Percentiles rank a stretch among this genome's conserved stretches.
phyloP scores from a whole-genome alignment of 2,797 vertebrate genomes.

The Pelochelys cantorii region DNA sequence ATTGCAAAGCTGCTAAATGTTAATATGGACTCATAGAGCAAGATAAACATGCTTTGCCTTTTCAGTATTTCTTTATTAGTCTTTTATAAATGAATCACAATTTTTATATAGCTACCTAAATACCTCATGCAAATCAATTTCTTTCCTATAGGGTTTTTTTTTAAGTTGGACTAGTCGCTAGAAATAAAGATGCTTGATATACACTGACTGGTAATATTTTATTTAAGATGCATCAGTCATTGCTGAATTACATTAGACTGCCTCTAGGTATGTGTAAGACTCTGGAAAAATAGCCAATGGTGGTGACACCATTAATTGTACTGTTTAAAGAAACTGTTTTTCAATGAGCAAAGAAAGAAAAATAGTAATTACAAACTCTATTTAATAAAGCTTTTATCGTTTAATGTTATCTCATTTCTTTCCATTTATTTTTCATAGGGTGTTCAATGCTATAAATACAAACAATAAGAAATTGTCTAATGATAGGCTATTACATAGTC shows the following conservation, averaged over 20 bases:
- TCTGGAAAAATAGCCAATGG: not conserved
- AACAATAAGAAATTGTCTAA: not conserved
- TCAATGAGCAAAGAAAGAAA: not conserved
- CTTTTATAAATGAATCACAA: conserved; percentile 15
- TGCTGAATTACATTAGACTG: not conserved
- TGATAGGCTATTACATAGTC: not conserved
- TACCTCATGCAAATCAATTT: conserved; percentile 10
- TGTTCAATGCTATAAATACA: not conserved
- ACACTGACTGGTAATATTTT: not conserved
- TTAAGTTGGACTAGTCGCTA: not conserved
- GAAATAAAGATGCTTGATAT: not conserved
- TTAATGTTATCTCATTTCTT: not conserved
- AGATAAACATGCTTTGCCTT: not conserved
- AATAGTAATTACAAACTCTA: not conserved
- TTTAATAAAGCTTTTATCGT: not conserved
- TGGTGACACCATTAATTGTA: not conserved
- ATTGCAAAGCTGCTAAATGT: not conserved
- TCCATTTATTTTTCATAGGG: not conserved
- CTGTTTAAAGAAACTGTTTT: not conserved
- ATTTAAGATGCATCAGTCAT: not conserved
- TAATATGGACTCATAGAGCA: not conserved
- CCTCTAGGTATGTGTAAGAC: not conserved
- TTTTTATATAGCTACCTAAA: conserved; percentile 27
- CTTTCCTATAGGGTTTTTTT: not conserved
- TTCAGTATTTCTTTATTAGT: conserved; percentile 20